These are phyloP conservation scores for Saccostrea echinata DNA, from an alignment of 1,140 invertebrate genomes.

Conservation along the genomic window DNA sequence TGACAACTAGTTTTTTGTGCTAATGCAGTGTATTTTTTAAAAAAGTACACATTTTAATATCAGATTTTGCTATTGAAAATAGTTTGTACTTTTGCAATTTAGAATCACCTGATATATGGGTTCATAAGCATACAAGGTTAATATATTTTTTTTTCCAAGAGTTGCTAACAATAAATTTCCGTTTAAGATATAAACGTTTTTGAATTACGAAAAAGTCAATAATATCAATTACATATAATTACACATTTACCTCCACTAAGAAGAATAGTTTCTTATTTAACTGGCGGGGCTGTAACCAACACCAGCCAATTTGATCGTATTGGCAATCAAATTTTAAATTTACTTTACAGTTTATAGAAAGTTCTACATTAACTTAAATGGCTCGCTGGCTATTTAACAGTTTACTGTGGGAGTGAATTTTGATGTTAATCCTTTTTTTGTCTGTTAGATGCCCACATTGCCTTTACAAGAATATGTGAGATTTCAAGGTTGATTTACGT, in stretches of 20 bases:
- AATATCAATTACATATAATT: constrained; percentile 13
- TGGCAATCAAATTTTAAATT: not conserved
- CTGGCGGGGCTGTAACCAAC: not conserved
- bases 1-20: not conserved
- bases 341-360: not conserved
- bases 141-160: not conserved
- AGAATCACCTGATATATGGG: not conserved
- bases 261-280: not conserved
- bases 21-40: too few relatives aligned
- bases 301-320: not conserved
- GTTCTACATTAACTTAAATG: not conserved
- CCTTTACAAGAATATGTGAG: not conserved
- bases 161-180: not conserved
- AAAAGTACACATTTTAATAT: not conserved
- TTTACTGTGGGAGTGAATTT: not conserved
- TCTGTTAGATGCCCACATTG: not conserved
- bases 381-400: not conserved
- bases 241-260: not conserved
- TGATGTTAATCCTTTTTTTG: not conserved
- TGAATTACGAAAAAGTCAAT: not conserved
- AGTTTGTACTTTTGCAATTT: not conserved
- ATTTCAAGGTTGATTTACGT: not conserved
- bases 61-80: too few relatives aligned
- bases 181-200: not conserved
- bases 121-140: too few relatives aligned